Percentiles rank a stretch among this genome's conserved stretches.
Conservation (phyloP, 2,888 invertebrate species). For the Nycteola revayana region DNA sequence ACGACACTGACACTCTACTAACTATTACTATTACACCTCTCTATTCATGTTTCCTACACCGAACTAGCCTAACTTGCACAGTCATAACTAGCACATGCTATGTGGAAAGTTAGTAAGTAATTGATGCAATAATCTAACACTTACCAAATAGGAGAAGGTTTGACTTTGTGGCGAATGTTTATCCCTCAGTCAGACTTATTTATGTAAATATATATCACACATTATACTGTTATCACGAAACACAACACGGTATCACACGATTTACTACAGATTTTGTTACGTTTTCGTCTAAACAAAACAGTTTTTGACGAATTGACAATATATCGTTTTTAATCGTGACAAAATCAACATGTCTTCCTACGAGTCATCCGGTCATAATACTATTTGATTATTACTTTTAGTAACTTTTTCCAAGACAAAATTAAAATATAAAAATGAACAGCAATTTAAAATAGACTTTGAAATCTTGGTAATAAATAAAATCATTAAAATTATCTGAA, state of each 20-base stretch:
- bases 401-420: no score
- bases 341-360: slow-evolving; percentile 77
- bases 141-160: slow-evolving; percentile 66
- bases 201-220: slow-evolving; percentile 63
- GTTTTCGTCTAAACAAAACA: slow-evolving; percentile 70
- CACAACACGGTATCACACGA: slow-evolving; percentile 61
- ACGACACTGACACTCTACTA: slow-evolving; percentile 38
- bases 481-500: no score
- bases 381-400: slow-evolving; percentile 8
- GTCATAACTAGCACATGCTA: slow-evolving; percentile 35
- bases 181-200: slow-evolving; percentile 56
- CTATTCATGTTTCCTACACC: slow-evolving; percentile 12
- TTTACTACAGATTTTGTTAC: slow-evolving; percentile 68
- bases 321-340: slow-evolving; percentile 66
- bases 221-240: slow-evolving; percentile 63
- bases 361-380: slow-evolving; percentile 63
- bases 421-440: no score
- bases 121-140: slow-evolving; percentile 61
- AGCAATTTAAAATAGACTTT: no score
- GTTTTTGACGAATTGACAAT: slow-evolving; percentile 76
- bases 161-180: slow-evolving; percentile 51
- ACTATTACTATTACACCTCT: slow-evolving; percentile 10
- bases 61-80: slow-evolving; percentile 23
- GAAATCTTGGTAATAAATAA: no score
- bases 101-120: slow-evolving; percentile 61